Base-by-base conservation (phyloP, 2,888 invertebrate species). In the Drosophila antonietae region DNA sequence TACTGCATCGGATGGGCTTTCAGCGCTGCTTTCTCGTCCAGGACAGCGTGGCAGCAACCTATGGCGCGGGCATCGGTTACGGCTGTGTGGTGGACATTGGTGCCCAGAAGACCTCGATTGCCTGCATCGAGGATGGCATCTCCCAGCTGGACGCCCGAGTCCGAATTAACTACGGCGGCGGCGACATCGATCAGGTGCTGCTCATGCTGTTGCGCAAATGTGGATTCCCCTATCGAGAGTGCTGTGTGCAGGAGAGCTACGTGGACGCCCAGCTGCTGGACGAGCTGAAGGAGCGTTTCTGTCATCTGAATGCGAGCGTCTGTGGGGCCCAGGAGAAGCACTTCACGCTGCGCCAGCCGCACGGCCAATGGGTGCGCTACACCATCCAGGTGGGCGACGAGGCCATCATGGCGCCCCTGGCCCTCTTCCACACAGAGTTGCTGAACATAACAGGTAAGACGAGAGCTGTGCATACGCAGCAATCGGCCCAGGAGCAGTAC, bases 71-170 rank as follows among this genome's bases (percentile, higher is more conserved):
- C 14, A 92, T 97, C 18, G 95, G 96, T 55, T 97, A 96, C 89
- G 98, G 98, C 0, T 98, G 98, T 93, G 98, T 98, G 1, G 97
- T 99, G 0, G 98, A 98, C 91, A 96, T 98, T 59, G 98, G 98
- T 0, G 98, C 98, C 91, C 97, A 98, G 91, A 98, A 98, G 93
- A 98, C 97, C 0, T 97, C 98, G 0, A 96, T 99, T 23, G 98
- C 98, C 2, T 99, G 98, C 93, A 98, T 98, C 1, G 98, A 98
- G 93, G 98, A 98, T 94, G 98, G 98, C 1, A 97, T 98, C 70
- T 98, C 98, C 31, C 97, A 97, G 89, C 95, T 96, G 79, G 96
- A 96, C 75, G 97, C 98, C 0, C 94, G 98, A 89, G 95, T 95
- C 0, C 93, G 96, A 59, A 94, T 98, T 94, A 96, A 97, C 81